Conservation (phyloP, 2,113 vertebrate genomes). For the Aphyosemion australe region DNA sequence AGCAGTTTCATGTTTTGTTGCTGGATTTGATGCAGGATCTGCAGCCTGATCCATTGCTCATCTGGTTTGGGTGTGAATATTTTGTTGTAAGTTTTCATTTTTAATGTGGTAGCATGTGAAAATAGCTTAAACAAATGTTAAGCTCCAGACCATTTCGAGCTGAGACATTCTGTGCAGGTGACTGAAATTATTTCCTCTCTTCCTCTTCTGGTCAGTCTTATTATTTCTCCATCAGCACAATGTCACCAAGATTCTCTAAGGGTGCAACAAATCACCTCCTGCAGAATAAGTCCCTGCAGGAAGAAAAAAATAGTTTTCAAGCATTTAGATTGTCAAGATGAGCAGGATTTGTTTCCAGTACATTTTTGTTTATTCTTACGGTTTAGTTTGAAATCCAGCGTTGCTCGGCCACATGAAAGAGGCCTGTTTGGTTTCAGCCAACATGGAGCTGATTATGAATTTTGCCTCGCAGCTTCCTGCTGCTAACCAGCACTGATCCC, state of each 20-base stretch:
- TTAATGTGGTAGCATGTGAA: no score
- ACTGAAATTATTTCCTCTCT: neutral
- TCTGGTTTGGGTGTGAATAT: no score
- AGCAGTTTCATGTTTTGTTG: no score
- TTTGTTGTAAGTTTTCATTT: no score
- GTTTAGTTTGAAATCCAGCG: neutral
- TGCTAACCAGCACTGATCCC: slow-evolving; percentile 2
- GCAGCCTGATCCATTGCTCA: no score
- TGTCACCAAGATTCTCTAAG: neutral
- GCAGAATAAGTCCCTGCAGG: no score
- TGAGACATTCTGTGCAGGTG: neutral
- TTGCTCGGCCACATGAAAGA: neutral
- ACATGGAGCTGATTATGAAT: slow-evolving; percentile 14
- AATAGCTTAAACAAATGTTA: neutral
- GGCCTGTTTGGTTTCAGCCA: slow-evolving; percentile 10
- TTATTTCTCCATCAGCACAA: neutral
- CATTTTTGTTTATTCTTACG: neutral
- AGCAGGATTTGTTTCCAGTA: neutral
- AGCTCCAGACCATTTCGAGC: neutral
- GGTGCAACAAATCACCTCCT: neutral
- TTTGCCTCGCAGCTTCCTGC: slow-evolving; percentile 14
- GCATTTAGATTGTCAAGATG: neutral
- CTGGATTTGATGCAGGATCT: no score
- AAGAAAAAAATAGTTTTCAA: neutral
- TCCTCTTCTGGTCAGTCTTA: neutral